phyloP scores from a whole-genome alignment of 2,888 invertebrate genomes.

The Eulithis prunata region DNA sequence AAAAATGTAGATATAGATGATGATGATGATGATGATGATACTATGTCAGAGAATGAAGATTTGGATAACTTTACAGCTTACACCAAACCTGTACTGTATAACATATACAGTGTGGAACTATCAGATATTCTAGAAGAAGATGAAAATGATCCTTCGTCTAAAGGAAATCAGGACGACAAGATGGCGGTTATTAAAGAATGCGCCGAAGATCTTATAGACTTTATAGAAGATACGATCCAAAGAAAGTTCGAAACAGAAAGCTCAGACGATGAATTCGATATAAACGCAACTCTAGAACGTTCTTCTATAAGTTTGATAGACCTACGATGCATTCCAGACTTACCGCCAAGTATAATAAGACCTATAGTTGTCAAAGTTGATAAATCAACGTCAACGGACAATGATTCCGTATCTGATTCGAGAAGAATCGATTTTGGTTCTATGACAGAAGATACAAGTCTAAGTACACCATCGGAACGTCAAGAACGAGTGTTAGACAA shows the following conservation, averaged over 20 bases:
- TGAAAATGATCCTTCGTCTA: conserved; percentile 64
- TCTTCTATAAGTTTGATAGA: conserved; percentile 76
- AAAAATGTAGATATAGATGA: conserved; percentile 51
- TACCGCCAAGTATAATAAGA: conserved; percentile 73
- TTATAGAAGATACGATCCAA: conserved; percentile 68
- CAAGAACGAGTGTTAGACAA: conserved; percentile 73
- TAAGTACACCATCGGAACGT: conserved; percentile 63
- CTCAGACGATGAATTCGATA: conserved; percentile 70
- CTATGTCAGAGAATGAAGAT: conserved; percentile 76
- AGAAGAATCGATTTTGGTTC: conserved; percentile 69
- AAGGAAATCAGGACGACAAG: conserved; percentile 62
- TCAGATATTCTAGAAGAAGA: conserved; percentile 80
- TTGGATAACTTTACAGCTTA: conserved; percentile 72
- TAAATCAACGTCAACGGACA: conserved; percentile 75
- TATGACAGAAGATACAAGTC: conserved; percentile 73
- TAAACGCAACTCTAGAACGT: conserved; percentile 61
- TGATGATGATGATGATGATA: too few relatives aligned
- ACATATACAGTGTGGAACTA: conserved; percentile 69
- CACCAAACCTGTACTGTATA: conserved; percentile 67
- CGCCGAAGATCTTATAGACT: conserved; percentile 66
- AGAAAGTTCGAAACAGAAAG: conserved; percentile 58
- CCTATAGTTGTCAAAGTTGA: conserved; percentile 71
- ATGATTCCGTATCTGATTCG: conserved; percentile 70
- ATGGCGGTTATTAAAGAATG: conserved; percentile 54
- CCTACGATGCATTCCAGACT: conserved; percentile 73